A percentile compares a stretch with the other conserved stretches of the same genome.
Conservation (phyloP, 2,888 invertebrate species). For the Papilio gigon region DNA sequence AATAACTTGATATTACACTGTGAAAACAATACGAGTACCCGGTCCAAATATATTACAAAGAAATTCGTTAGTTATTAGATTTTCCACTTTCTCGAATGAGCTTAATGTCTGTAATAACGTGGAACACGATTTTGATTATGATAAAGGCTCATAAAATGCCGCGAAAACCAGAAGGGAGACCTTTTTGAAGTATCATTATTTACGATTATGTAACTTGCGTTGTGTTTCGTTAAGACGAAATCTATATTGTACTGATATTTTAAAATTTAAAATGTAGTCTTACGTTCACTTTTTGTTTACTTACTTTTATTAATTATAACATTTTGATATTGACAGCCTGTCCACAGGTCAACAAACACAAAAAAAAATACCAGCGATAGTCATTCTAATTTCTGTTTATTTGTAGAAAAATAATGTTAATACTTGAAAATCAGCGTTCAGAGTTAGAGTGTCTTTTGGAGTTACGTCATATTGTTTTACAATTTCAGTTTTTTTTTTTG, state of each 20-base stretch:
- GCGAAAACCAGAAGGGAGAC: conserved; percentile 43
- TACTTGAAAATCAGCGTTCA: too few species aligned
- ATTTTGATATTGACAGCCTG: too few species aligned
- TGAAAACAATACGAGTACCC: conserved; percentile 38
- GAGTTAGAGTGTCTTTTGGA: neutral
- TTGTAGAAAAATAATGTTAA: too few species aligned
- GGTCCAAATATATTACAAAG: conserved; percentile 44
- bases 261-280: neutral
- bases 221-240: conserved; percentile 24
- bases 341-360: too few species aligned
- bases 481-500: neutral
- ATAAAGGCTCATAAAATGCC: conserved; percentile 56
- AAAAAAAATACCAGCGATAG: too few species aligned
- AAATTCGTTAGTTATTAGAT: conserved; percentile 56
- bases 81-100: conserved; percentile 65
- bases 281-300: too few species aligned
- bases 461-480: neutral
- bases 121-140: conserved; percentile 71
- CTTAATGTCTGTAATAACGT: conserved; percentile 65
- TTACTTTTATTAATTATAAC: too few species aligned
- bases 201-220: conserved; percentile 18
- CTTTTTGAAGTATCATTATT: conserved; percentile 37
- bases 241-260: neutral
- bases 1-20: conserved; percentile 38
- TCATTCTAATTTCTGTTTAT: too few species aligned